Conservation (phyloP, 1,140 invertebrate species). For the Pseudomyrmex pallidus region DNA sequence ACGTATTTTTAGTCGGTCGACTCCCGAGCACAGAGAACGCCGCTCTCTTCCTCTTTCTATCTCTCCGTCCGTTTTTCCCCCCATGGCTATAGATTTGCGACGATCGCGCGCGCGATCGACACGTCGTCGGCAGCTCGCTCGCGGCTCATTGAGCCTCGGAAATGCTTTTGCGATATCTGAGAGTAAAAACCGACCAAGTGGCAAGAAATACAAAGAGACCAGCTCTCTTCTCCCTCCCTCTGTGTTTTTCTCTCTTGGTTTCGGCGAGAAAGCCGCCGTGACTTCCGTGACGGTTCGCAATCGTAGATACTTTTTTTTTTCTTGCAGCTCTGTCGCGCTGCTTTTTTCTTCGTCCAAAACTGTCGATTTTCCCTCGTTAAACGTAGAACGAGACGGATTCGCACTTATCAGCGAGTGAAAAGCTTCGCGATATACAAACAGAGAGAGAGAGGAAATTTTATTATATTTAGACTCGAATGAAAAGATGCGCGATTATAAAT, state of each 20-base stretch:
- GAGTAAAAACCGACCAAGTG: conserved; percentile 45
- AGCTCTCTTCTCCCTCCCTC: background rate
- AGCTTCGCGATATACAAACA: no score
- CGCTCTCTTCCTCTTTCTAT: background rate
- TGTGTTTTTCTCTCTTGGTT: no score
- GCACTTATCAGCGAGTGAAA: background rate
- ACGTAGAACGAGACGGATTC: background rate
- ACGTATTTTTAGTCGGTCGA: conserved; percentile 8
- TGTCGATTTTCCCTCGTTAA: background rate
- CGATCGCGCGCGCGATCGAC: conserved; percentile 34
- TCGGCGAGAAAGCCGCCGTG: no score
- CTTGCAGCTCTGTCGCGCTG: conserved; percentile 3
- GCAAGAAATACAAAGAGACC: conserved; percentile 36
- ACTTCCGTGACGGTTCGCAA: no score
- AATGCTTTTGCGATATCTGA: conserved; percentile 28
- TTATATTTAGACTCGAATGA: background rate
- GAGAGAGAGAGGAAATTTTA: no score
- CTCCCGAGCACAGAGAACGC: background rate
- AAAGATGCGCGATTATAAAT: background rate
- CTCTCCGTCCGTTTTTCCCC: background rate
- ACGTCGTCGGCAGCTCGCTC: conserved; percentile 18
- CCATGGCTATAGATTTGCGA: conserved; percentile 11
- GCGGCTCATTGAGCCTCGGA: conserved; percentile 48
- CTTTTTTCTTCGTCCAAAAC: background rate
- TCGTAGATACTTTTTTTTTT: background rate